Conservation (phyloP, 2,888 invertebrate genomes). For the Morinoia aosen region DNA sequence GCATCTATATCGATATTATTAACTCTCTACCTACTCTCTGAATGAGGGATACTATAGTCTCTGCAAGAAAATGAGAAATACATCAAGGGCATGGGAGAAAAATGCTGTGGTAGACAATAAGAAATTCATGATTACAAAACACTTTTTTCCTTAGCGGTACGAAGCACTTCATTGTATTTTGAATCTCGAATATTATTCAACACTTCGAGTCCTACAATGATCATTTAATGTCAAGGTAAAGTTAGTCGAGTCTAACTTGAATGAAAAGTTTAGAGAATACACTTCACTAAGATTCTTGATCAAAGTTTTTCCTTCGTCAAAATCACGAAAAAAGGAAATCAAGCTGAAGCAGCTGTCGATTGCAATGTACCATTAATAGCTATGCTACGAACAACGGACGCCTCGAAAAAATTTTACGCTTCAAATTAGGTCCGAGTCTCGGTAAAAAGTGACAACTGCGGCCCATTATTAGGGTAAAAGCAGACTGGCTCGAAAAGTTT, state of each 20-base stretch:
- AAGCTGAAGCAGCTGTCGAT: neutral
- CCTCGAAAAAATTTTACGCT: neutral
- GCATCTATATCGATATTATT: constrained; percentile 44
- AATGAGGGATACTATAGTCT: constrained; percentile 32
- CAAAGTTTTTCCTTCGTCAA: neutral
- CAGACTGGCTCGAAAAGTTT: neutral
- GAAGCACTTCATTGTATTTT: neutral
- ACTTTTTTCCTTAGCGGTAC: neutral
- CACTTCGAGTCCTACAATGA: neutral
- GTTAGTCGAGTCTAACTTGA: too few species aligned
- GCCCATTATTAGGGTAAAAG: neutral
- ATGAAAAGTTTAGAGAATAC: too few species aligned
- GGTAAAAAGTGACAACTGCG: neutral
- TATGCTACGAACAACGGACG: neutral
- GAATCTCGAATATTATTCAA: neutral
- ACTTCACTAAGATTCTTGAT: neutral
- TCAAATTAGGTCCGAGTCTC: neutral
- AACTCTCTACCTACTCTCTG: constrained; percentile 16
- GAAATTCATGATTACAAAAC: neutral
- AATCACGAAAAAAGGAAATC: neutral
- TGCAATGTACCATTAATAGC: neutral
- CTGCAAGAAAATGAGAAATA: constrained; percentile 16
- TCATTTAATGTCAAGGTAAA: neutral
- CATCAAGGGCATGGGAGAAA: neutral
- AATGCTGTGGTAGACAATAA: neutral